phyloP scores from a whole-genome alignment of 2,113 vertebrate genomes.

The Erythrolamprus reginae region DNA sequence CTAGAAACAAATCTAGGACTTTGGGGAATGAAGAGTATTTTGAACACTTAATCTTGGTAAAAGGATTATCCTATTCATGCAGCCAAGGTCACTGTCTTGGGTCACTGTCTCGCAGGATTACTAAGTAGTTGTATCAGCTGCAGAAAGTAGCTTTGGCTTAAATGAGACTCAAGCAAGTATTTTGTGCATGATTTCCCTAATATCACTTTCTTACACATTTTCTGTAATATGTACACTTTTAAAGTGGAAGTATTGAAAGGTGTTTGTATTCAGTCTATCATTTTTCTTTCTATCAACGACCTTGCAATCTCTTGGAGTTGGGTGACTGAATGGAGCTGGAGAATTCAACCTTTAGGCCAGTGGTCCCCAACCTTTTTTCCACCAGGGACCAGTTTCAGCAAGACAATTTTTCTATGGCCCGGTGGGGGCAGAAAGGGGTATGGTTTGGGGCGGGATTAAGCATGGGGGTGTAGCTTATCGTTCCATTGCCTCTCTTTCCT shows the following conservation, averaged over 20 bases:
- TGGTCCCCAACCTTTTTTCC: too few relatives aligned
- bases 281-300: too few relatives aligned
- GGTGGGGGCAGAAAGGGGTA: too few relatives aligned
- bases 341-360: too few relatives aligned
- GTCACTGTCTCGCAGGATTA: constrained; percentile 47
- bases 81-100: constrained; percentile 38
- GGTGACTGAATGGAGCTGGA: background rate
- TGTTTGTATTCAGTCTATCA: background rate
- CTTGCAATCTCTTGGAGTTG: background rate
- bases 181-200: background rate
- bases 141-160: constrained; percentile 48
- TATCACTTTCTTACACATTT: background rate
- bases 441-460: too few relatives aligned
- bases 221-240: background rate
- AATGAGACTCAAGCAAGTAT: constrained; percentile 1
- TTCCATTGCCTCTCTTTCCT: too few relatives aligned
- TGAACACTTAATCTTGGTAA: constrained; percentile 52
- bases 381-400: too few relatives aligned
- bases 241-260: background rate
- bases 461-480: too few relatives aligned
- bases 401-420: too few relatives aligned
- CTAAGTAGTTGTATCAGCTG: constrained; percentile 24
- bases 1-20: constrained; percentile 35
- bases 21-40: constrained; percentile 40
- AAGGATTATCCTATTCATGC: constrained; percentile 41